phyloP scores from a whole-genome alignment of 2,113 vertebrate genomes.

The Electrona antarctica region DNA sequence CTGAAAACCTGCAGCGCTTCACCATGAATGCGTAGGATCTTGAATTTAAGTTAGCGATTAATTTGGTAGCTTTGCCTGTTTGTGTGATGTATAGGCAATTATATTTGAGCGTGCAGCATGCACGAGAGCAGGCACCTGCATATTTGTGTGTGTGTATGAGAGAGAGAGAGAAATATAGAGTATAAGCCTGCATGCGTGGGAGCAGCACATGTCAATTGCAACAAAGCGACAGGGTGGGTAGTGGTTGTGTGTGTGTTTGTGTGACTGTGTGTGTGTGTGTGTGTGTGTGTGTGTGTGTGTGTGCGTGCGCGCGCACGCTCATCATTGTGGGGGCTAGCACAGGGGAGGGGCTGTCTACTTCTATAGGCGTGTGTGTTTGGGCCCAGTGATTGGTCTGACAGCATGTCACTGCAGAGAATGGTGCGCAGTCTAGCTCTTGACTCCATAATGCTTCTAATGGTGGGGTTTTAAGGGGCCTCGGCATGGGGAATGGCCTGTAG shows the following conservation, averaged over 20 bases:
- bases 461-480: conserved; percentile 40
- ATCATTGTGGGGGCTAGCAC: conserved; percentile 44
- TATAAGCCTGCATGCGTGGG: conserved; percentile 29
- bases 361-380: conserved; percentile 66
- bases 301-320: conserved; percentile 3
- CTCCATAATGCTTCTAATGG: conserved; percentile 65
- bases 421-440: conserved; percentile 53
- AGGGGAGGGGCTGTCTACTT: conserved; percentile 72
- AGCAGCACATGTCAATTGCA: conserved; percentile 61
- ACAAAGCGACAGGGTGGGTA: conserved; percentile 56
- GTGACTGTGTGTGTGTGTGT: conserved; percentile 51
- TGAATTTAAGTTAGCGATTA: conserved; percentile 19
- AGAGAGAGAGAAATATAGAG: not conserved
- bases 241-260: conserved; percentile 31
- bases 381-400: conserved; percentile 74
- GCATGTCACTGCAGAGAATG: conserved; percentile 65
- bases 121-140: conserved; percentile 20
- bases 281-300: conserved; percentile 40
- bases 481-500: conserved; percentile 52
- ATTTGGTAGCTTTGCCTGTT: conserved; percentile 31
- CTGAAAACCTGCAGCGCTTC: conserved; percentile 10
- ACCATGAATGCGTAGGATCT: conserved; percentile 6
- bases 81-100: not conserved
- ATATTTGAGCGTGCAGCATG: conserved; percentile 14
- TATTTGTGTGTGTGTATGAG: conserved; percentile 2